These are phyloP conservation scores for Coreoperca whiteheadi DNA, from an alignment of 2,113 vertebrate genomes.

Conservation along the genomic window DNA sequence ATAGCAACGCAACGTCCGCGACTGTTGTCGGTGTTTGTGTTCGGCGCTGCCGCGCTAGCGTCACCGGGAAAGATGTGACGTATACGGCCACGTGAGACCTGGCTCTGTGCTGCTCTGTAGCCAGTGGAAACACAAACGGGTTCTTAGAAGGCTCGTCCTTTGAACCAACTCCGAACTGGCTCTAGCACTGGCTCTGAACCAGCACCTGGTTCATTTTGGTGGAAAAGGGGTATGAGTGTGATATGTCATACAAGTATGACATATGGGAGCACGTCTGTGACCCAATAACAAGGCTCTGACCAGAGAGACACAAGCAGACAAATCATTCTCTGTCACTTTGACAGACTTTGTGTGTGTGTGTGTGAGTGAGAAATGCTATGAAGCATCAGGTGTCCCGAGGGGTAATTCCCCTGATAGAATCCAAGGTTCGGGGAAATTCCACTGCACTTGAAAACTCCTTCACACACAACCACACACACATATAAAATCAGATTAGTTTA, in stretches of 20 bases:
- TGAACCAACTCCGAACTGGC: too few relatives aligned
- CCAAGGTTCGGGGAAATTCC: conserved; percentile 73
- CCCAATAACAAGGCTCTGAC: conserved; percentile 42
- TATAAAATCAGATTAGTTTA: conserved; percentile 58
- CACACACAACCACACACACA: conserved; percentile 36
- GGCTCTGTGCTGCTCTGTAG: too few relatives aligned
- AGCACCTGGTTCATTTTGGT: too few relatives aligned
- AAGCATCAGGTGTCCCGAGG: conserved; percentile 66
- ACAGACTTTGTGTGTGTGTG: conserved; percentile 18
- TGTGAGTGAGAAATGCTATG: background rate
- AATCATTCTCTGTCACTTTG: conserved; percentile 48
- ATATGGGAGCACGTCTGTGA: conserved; percentile 23
- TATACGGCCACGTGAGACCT: too few relatives aligned
- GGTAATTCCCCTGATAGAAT: conserved; percentile 73
- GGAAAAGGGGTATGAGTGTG: too few relatives aligned
- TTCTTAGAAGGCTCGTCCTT: too few relatives aligned
- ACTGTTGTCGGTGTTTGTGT: too few relatives aligned
- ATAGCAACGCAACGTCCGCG: too few relatives aligned
- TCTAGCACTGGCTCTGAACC: too few relatives aligned
- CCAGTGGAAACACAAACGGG: too few relatives aligned
- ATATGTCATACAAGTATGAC: conserved; percentile 37
- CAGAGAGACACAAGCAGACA: conserved; percentile 47
- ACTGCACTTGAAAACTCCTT: conserved; percentile 30
- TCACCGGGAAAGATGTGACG: too few relatives aligned
- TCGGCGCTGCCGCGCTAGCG: too few relatives aligned